A percentile compares a stretch with the other conserved stretches of the same genome.
These are phyloP conservation scores for Hydraecia micacea DNA, from an alignment of 2,888 invertebrate species.

Conservation along the genomic window DNA sequence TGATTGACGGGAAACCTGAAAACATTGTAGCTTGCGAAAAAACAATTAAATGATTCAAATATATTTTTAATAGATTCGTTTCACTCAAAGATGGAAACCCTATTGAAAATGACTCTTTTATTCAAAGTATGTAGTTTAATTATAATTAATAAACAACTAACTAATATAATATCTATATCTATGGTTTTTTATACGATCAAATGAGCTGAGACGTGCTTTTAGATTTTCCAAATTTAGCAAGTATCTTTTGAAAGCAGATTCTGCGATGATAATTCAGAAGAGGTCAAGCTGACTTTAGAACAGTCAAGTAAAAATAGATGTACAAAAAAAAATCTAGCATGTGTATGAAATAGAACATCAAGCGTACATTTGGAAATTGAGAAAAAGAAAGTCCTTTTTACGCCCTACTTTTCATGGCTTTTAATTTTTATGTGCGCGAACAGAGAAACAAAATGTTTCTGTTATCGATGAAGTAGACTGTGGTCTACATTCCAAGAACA, in stretches of 20 bases:
- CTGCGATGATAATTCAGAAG: background rate
- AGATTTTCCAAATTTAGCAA: background rate
- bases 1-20: no score
- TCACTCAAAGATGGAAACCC: no score
- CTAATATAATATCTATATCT: no score
- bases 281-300: background rate
- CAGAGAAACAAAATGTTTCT: constrained; percentile 15
- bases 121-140: no score
- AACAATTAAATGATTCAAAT: no score
- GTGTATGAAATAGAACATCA: background rate
- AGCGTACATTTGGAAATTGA: background rate
- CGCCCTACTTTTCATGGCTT: background rate
- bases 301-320: background rate
- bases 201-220: no score
- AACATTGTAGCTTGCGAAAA: no score
- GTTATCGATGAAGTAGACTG: background rate
- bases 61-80: no score
- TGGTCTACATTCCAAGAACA: constrained; percentile 18
- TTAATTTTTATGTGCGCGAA: background rate
- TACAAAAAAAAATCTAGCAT: background rate
- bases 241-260: background rate
- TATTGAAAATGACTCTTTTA: no score
- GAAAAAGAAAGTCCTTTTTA: constrained; percentile 9
- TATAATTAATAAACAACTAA: no score
- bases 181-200: no score